These are phyloP conservation scores for Erpornis zantholeuca DNA, from an alignment of 2,113 vertebrate species.

Conservation along the genomic window DNA sequence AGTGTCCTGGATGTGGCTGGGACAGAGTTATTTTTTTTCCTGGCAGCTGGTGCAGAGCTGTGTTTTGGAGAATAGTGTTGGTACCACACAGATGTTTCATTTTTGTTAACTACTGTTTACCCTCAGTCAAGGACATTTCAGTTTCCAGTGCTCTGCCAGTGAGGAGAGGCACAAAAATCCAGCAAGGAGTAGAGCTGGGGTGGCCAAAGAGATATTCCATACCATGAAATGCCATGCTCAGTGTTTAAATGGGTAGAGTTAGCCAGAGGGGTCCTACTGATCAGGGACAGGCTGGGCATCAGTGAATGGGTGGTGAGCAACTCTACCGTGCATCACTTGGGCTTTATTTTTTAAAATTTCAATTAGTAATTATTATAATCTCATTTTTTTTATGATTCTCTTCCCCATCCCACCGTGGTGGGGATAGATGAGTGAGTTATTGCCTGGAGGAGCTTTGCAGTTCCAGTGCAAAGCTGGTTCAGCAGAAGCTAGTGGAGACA, in stretches of 20 bases:
- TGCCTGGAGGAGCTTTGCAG: background rate
- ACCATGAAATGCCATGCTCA: background rate
- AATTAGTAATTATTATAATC: background rate
- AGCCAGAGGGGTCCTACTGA: background rate
- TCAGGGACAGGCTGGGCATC: background rate
- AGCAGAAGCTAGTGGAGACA: background rate
- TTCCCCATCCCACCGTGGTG: background rate
- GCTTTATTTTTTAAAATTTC: background rate
- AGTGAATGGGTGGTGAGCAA: accelerated
- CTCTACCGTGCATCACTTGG: background rate
- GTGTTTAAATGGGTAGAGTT: background rate
- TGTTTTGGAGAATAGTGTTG: background rate
- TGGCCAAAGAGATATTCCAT: background rate
- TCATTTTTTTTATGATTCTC: background rate
- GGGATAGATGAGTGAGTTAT: background rate
- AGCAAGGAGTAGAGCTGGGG: background rate
- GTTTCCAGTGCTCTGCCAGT: background rate
- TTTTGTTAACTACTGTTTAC: background rate
- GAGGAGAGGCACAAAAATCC: background rate
- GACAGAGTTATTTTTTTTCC: background rate
- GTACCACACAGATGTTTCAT: background rate
- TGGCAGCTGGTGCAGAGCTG: background rate
- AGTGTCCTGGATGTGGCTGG: background rate
- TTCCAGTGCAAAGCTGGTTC: background rate
- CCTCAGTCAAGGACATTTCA: background rate